These are phyloP conservation scores for Zosterops borbonicus DNA, from an alignment of 2,113 vertebrate species.

Conservation along the genomic window DNA sequence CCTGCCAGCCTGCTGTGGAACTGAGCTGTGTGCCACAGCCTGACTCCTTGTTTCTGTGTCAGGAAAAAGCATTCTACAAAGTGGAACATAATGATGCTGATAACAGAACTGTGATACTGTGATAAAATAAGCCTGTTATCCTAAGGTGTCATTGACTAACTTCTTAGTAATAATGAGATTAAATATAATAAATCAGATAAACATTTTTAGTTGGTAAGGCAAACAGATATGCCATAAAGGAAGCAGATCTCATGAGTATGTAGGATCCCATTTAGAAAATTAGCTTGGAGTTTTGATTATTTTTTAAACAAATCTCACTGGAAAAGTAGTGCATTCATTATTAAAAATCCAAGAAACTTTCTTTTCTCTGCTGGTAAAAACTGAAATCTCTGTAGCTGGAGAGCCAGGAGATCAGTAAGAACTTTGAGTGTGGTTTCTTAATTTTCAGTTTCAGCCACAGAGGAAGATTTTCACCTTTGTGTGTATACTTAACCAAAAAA, in stretches of 20 bases:
- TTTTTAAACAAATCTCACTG: not conserved
- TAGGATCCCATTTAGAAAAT: not conserved
- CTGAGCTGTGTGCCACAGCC: not conserved
- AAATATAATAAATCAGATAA: slow-evolving; percentile 13
- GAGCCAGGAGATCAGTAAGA: not conserved
- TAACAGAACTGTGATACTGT: not conserved
- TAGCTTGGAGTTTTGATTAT: not conserved
- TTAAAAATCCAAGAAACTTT: not conserved
- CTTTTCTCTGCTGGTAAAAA: not conserved
- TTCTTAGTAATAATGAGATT: slow-evolving; percentile 12
- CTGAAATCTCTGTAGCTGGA: not conserved
- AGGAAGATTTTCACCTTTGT: not conserved
- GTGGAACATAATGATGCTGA: not conserved
- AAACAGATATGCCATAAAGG: not conserved
- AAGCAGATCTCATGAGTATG: not conserved
- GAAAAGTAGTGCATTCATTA: not conserved
- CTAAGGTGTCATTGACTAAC: slow-evolving; percentile 21
- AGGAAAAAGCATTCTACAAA: not conserved
- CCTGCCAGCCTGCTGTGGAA: not conserved
- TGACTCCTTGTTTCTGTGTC: not conserved
- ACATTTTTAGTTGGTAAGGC: not conserved
- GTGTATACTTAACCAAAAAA: not conserved
- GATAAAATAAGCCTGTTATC: slow-evolving; percentile 34
- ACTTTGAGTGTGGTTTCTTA: not conserved
- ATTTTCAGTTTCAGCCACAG: not conserved